These are phyloP conservation scores for Drosophila carrolli DNA, from an alignment of 1,140 invertebrate genomes.

Conservation along the genomic window DNA sequence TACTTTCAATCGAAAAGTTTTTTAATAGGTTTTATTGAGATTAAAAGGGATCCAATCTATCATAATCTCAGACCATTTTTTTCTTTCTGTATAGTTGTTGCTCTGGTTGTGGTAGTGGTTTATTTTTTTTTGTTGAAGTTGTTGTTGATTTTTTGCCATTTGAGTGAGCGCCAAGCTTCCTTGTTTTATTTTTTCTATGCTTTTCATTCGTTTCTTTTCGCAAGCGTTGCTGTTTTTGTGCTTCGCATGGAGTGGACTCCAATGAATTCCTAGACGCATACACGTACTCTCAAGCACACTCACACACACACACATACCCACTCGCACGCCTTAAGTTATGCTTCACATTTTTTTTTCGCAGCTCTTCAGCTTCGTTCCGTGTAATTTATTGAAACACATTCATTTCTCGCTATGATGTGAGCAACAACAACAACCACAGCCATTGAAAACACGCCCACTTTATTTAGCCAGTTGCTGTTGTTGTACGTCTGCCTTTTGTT, in stretches of 20 bases:
- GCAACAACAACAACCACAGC: conserved; percentile 22
- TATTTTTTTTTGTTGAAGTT: conserved; percentile 3
- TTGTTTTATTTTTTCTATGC: conserved; percentile 30
- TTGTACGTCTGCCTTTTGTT: conserved; percentile 31
- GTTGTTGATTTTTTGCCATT: conserved; percentile 43
- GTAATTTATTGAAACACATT: conserved; percentile 82
- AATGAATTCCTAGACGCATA: conserved; percentile 61
- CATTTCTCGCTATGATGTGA: conserved; percentile 73
- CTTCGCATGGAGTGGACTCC: conserved; percentile 42
- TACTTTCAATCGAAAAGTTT: too few species aligned
- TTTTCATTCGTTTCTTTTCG: conserved; percentile 39
- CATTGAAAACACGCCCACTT: conserved; percentile 64
- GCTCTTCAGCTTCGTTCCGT: conserved; percentile 37
- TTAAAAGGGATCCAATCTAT: not conserved
- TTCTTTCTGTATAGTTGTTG: conserved; percentile 5
- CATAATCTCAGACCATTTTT: too few species aligned
- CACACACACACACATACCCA: conserved; percentile 5
- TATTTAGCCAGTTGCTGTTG: conserved; percentile 49
- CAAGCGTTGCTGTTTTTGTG: conserved; percentile 59
- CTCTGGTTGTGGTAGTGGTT: conserved; percentile 6
- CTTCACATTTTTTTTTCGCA: conserved; percentile 52
- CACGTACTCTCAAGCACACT: conserved; percentile 18
- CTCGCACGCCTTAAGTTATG: conserved; percentile 61
- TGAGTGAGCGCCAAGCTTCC: conserved; percentile 35
- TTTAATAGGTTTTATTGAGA: too few species aligned